Base-by-base conservation (phyloP, 92 coral and sea anemone genomes). In the Pocillopora meandrina region DNA sequence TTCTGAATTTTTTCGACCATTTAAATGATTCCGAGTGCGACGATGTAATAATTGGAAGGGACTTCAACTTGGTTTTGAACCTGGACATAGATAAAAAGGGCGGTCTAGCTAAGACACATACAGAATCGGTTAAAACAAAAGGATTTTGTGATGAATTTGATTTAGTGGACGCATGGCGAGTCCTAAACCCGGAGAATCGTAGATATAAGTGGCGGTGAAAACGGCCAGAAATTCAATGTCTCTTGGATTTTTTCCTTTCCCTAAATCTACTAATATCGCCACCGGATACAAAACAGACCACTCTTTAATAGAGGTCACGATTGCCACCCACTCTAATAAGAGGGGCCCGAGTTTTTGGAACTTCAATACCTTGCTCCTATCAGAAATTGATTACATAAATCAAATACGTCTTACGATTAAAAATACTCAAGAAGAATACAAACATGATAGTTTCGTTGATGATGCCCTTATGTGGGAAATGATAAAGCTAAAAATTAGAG, bases 131-230 rank as follows among this genome's bases (percentile, higher is more conserved):
- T 65, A 23, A 65, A 65, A 16, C 20, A 65, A 65, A 65, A 65
- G 71, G 19, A 21, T 21, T 65, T 65, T 65, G 71, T 65, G 71
- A 11, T 21, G 71, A 65, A 65, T 21, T 65, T 65, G 71, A 65
- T 23, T 65, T 65, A 65, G 71, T 65, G 33, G 71, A 65, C 71
- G 71, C 71, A 65, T 65, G 71, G 71, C 71, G 71, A 65, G 19
- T 65, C 18, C 71, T 65, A 65, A 65, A 65, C 23, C 71, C 33
- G 71, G 71, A 65, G 7, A 16, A 16, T 9, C 10, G 71, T 21
- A 65, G 18, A 16, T 16, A 7, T 57, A 57, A 8, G 61, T 57
- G 61, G 61, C 61, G 61, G 61, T 7, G 61, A 8, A 57, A 57
- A 57, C 61, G 61, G 9, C 61, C 61, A 57, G 61, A 57, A 57